Evolutionary conservation across 2,797 vertebrate genomes (phyloP), one percentile per base, ranked within the genome.

Genomic region (Gambelia wislizenii): DNA sequence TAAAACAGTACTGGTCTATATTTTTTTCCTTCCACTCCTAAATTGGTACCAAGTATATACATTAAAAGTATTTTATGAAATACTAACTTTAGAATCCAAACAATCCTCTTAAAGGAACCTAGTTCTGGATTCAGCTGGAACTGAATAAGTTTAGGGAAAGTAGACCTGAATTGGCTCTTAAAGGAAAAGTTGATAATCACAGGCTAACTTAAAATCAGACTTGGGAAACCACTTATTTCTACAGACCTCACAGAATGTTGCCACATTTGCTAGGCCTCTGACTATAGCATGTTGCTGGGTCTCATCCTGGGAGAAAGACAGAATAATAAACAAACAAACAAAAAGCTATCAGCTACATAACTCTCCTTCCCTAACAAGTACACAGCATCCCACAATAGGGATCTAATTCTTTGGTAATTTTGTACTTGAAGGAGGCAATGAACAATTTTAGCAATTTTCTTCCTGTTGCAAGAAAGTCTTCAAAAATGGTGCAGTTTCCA

Each of bases 1-100:
- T 88, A 96, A 95, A 94, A 93, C 92, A 96, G 93, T 47, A 42
- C 36, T 87, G 67, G 86, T 85, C 75, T 92, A 87, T 30, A 91
- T 94, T 93, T 93, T 92, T 76, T 84, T 81, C 82, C 44, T 61
- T n/a, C 47, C 36, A 22, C 81, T 92, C 42, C 82, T 91, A 95
- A 90, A 92, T 87, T 56, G 89, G 79, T 0, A 0, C 5, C 10
- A 90, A 84, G 49, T 0, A 2, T 59, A 92, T 54, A 49, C 76
- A 94, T 6, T 85, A 59, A 76, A 94, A 39, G 84, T 74, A 64
- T 49, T 54, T 85, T 86, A 84, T 64, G 0, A 78, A 30, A 69
- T 70, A 78, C 52, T 64, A 0, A 27, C 12, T 86, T 82, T 13
- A 2, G 0, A 0, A 93, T 89, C 74, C 92, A 92, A 90, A 90